These are phyloP conservation scores for Diarsia dahlii DNA, from an alignment of 2,888 invertebrate species.

Conservation along the genomic window DNA sequence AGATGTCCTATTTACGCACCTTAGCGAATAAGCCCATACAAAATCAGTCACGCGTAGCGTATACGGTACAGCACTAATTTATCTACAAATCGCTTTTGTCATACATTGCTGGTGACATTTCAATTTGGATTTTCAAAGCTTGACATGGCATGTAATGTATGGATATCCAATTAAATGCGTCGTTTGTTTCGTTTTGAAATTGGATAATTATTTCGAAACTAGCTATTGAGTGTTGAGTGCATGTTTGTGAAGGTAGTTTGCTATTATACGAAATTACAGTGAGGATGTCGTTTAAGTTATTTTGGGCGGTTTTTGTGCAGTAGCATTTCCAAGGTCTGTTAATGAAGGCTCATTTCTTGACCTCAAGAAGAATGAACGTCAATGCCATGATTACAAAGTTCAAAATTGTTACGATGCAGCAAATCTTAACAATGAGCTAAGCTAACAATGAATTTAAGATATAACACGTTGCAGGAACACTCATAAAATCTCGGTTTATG, in stretches of 20 bases:
- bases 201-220: conserved; percentile 57
- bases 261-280: conserved; percentile 56
- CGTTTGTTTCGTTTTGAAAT: conserved; percentile 45
- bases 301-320: conserved; percentile 53
- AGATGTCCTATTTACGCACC: conserved; percentile 81
- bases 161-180: conserved; percentile 36
- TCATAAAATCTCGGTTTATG: conserved; percentile 3
- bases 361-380: conserved; percentile 35
- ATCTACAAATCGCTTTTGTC: conserved; percentile 45
- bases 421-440: conserved; percentile 19
- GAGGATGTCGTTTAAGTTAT: conserved; percentile 49
- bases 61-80: conserved; percentile 52
- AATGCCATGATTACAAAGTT: background rate
- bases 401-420: conserved; percentile 3
- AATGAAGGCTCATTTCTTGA: conserved; percentile 20
- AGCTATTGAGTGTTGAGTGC: conserved; percentile 28
- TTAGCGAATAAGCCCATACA: conserved; percentile 68
- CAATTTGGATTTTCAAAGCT: conserved; percentile 30
- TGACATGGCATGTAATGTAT: conserved; percentile 40
- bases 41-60: conserved; percentile 75
- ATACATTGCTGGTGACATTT: conserved; percentile 42
- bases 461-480: conserved; percentile 10
- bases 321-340: conserved; percentile 43
- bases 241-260: conserved; percentile 31
- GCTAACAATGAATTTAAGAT: conserved; percentile 19